These are phyloP conservation scores for Sinocyclocheilus rhinocerous DNA, from an alignment of 2,113 vertebrate species.

Conservation along the genomic window DNA sequence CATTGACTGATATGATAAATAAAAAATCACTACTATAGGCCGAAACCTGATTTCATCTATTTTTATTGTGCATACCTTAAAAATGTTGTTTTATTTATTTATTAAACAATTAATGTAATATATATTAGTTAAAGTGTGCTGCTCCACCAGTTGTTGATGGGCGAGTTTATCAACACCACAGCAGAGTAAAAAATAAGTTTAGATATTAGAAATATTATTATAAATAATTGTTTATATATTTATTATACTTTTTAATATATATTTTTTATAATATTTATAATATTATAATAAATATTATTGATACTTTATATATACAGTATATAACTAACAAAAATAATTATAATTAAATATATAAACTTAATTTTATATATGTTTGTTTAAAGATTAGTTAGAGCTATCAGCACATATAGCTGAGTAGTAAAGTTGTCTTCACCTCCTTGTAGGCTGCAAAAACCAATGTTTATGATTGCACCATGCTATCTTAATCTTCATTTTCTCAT, in stretches of 20 bases:
- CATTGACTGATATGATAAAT: not conserved
- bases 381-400: not conserved
- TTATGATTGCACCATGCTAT: constrained; percentile 10
- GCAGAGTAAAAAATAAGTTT: not conserved
- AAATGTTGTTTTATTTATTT: too few species aligned
- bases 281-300: too few species aligned
- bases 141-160: too few species aligned
- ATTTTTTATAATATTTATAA: too few species aligned
- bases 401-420: not conserved
- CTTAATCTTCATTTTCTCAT: constrained; percentile 43
- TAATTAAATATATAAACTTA: too few species aligned
- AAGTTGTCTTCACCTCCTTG: not conserved
- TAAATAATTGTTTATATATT: not conserved
- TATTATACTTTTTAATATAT: not conserved
- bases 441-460: not conserved
- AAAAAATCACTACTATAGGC: not conserved
- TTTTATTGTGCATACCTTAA: not conserved
- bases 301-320: too few species aligned
- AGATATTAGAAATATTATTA: not conserved
- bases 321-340: too few species aligned
- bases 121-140: not conserved
- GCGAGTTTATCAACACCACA: not conserved
- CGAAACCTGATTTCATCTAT: not conserved
- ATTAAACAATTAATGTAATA: not conserved
- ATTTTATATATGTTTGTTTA: too few species aligned